Conservation (phyloP, 2,797 vertebrate genomes). For the Sciurus carolinensis region DNA sequence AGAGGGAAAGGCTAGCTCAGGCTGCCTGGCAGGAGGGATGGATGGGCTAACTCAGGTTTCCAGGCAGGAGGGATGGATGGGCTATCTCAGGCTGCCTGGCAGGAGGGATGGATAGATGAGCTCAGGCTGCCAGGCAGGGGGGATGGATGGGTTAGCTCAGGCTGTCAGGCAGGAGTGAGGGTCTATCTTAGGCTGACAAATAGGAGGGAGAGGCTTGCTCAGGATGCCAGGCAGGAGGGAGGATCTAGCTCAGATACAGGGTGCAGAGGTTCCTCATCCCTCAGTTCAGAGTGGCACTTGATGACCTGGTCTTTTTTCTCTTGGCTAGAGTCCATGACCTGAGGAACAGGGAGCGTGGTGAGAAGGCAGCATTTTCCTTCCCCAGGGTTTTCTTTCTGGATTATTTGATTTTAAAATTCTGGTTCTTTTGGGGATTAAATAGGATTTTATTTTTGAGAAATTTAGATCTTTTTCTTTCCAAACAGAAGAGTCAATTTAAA, state of each 20-base stretch:
- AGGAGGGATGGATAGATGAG: no score
- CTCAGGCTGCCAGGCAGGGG: background rate
- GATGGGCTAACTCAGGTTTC: background rate
- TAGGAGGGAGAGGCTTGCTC: background rate
- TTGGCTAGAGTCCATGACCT: background rate
- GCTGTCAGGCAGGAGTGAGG: no score
- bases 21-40: background rate
- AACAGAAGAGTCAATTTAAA: background rate
- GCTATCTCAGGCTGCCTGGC: background rate
- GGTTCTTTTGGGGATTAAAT: background rate
- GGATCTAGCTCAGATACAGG: fast-evolving
- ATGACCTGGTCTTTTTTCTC: background rate
- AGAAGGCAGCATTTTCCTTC: background rate
- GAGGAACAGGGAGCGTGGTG: background rate
- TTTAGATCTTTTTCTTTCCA: background rate
- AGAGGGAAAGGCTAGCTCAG: no score
- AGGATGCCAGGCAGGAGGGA: background rate
- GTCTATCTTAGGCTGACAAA: no score
- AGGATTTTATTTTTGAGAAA: background rate
- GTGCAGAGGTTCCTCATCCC: background rate
- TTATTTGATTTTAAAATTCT: background rate
- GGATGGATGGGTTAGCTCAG: no score
- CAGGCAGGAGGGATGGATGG: no score
- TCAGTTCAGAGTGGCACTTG: background rate
- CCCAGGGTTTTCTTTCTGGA: background rate